Base-by-base conservation (phyloP, 2,888 invertebrate genomes). In the Chalcosyrphus nemorum region DNA sequence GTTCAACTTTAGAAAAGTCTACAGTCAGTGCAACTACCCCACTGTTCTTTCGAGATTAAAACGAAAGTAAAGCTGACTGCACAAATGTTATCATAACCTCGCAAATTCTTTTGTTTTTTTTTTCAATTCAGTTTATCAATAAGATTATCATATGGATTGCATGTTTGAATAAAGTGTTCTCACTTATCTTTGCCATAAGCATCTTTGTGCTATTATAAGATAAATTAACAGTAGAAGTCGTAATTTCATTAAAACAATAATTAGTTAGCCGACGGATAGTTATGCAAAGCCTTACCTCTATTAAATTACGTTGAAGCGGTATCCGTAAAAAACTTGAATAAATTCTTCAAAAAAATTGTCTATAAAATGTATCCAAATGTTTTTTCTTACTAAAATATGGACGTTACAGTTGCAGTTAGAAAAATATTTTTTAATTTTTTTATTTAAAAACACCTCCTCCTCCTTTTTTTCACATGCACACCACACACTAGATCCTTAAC, bases 291-390 rank as follows among this genome's bases (percentile, higher is more conserved):
- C 72, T 72, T 32, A 61, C 61, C 72, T 61, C 15, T 17, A 6
- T 3, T 29, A 15, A 56, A 38, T n/a, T 47, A 38, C 29, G 27
- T 65, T 65, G 29, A 57, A 50, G 41, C 57, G 19, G 38, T 76
- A 76, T 76, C 75, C 75, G 66, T 66, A 57, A 76, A 50, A 35
- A 61, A 74, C 45, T 50, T 29, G 11, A 24, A 57, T n/a, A 50
- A 52, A 17, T 45, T 35, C 13, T 54, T 32, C 15, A 72, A 74
- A 59, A n/a, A 80, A 80, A 74, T 45, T 80, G 66, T 80, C 61
- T 68, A 61, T 66, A 66, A 80, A 74, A 52, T 66, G 61, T 74
- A 80, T 80, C 80, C 80, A 80, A 80, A 80, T 65, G 38, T 27
- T 59, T 52, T 65, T 19, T 32, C 4, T 71, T 50, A 38, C 68